Evolutionary conservation across 37 sponge, comb jelly and placozoan genomes (phyloP).

Genomic region (Ephydatia muelleri): DNA sequence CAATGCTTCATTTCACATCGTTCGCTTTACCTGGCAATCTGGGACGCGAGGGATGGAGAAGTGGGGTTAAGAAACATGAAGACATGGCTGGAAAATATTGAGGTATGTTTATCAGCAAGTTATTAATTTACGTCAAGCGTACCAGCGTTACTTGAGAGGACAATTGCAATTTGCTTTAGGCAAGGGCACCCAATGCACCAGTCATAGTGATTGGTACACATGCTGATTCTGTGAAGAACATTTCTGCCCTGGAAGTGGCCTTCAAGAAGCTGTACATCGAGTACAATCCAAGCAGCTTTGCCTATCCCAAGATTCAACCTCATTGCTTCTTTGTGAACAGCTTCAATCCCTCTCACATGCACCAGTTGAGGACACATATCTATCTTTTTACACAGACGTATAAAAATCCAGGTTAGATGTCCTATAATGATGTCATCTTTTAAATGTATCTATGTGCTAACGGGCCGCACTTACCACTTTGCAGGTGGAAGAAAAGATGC

Average conservation of each 20-base stretch:
- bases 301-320: slow-evolving; percentile 25
- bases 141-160: background rate
- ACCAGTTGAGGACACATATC: slow-evolving; percentile 54
- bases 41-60: slow-evolving; percentile 63
- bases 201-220: slow-evolving; percentile 83
- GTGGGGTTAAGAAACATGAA: slow-evolving; percentile 54
- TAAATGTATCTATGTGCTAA: background rate
- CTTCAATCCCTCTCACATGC: slow-evolving; percentile 27
- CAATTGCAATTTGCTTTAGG: slow-evolving; percentile 17
- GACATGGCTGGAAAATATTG: slow-evolving; percentile 81
- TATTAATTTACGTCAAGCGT: background rate
- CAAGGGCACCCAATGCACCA: slow-evolving; percentile 72
- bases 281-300: slow-evolving; percentile 1
- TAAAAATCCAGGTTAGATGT: slow-evolving; percentile 38
- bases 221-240: slow-evolving; percentile 34
- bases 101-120: slow-evolving; percentile 24
- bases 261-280: slow-evolving; percentile 48
- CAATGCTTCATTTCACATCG: slow-evolving; percentile 78
- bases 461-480: background rate
- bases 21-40: slow-evolving; percentile 76
- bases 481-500: background rate
- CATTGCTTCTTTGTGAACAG: slow-evolving; percentile 51
- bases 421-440: background rate
- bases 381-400: slow-evolving; percentile 57
- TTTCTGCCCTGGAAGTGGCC: background rate